phyloP scores from a whole-genome alignment of 2,113 vertebrate species.

The Oenanthe melanoleuca region DNA sequence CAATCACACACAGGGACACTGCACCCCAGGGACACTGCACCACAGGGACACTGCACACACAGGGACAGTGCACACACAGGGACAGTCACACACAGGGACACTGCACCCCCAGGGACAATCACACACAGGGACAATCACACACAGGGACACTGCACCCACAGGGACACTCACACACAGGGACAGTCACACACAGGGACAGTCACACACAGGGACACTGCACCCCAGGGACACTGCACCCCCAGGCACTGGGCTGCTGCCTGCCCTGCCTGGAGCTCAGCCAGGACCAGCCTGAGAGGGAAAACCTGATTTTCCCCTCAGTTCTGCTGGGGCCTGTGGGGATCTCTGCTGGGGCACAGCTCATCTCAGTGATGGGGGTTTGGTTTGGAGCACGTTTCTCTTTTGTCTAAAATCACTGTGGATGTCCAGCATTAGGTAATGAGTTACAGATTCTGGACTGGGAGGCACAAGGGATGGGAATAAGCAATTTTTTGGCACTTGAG shows the following conservation, averaged over 20 bases:
- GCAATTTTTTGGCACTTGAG: neutral
- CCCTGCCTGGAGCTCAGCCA: neutral
- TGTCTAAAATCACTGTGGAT: neutral
- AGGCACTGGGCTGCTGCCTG: neutral
- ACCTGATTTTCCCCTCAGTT: neutral
- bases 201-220: no score
- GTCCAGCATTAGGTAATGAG: neutral
- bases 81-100: no score
- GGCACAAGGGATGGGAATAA: neutral
- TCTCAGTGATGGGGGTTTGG: neutral
- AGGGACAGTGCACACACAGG: no score
- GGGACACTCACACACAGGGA: no score
- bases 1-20: neutral
- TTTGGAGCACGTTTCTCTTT: neutral
- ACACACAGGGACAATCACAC: no score
- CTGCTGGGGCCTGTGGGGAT: neutral
- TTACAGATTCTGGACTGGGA: neutral
- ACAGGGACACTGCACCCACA: no score
- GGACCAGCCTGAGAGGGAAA: neutral
- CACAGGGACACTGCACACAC: no score
- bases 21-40: no score
- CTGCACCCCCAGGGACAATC: no score
- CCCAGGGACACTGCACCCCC: no score
- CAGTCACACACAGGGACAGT: neutral
- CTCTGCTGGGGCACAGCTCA: neutral